phyloP scores from a whole-genome alignment of 2,888 invertebrate genomes.

The Hipparchia sbordonii region DNA sequence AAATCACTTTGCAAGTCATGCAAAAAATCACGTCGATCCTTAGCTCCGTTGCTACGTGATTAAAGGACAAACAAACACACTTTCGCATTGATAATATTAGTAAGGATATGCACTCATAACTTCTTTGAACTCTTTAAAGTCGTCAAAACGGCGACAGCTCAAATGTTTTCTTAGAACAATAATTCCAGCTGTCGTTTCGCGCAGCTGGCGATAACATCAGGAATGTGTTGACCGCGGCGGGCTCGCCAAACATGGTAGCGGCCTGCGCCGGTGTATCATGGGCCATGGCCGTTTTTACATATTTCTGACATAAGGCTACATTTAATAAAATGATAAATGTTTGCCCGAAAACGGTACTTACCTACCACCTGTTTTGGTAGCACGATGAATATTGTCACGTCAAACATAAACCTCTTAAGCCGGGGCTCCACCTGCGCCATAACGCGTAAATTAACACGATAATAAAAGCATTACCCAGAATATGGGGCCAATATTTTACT shows the following conservation, averaged over 20 bases:
- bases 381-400: background rate
- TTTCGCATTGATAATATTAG: too few relatives aligned
- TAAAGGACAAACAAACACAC: too few relatives aligned
- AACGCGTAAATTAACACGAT: too few relatives aligned
- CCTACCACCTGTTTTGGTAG: background rate
- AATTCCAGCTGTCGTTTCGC: background rate
- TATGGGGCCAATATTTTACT: too few relatives aligned
- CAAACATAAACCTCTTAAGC: too few relatives aligned
- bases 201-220: slow-evolving; percentile 2
- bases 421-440: too few relatives aligned
- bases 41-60: too few relatives aligned
- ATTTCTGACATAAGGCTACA: slow-evolving; percentile 8
- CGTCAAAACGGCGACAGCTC: background rate
- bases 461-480: too few relatives aligned
- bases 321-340: background rate
- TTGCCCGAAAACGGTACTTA: background rate
- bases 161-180: slow-evolving; percentile 5
- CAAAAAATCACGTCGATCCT: too few relatives aligned
- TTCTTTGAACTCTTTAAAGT: background rate
- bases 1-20: too few relatives aligned
- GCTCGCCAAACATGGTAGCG: background rate
- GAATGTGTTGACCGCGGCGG: background rate
- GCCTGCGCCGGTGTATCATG: background rate
- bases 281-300: slow-evolving; percentile 4
- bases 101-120: too few relatives aligned